These are phyloP conservation scores for Vollenhovia emeryi DNA, from an alignment of 1,140 invertebrate species.

Conservation along the genomic window DNA sequence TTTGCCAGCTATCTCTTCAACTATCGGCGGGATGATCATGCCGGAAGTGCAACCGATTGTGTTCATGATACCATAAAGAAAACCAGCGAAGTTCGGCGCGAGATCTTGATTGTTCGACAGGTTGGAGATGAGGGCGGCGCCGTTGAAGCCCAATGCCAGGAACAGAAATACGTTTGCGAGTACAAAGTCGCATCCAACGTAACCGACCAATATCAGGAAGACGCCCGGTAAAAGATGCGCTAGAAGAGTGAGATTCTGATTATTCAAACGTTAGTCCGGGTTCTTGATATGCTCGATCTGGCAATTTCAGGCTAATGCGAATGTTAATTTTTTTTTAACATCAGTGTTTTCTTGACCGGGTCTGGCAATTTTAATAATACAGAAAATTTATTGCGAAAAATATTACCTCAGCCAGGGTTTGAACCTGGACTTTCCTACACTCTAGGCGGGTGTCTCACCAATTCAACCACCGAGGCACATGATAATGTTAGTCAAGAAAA, in stretches of 20 bases:
- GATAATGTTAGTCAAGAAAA: no score
- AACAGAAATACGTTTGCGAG: slow-evolving; percentile 89
- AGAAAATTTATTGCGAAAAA: no score
- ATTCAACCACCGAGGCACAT: no score
- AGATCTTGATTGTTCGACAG: slow-evolving; percentile 93
- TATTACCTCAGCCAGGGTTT: no score
- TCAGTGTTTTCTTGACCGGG: no score
- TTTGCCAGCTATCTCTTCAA: slow-evolving; percentile 77
- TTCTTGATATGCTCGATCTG: background rate
- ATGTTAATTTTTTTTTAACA: no score
- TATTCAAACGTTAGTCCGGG: background rate
- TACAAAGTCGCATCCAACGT: slow-evolving; percentile 87
- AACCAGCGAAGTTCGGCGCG: slow-evolving; percentile 92
- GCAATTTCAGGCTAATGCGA: background rate
- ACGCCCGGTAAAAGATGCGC: slow-evolving; percentile 90
- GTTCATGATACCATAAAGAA: slow-evolving; percentile 91
- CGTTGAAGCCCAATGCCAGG: slow-evolving; percentile 92
- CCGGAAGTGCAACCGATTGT: slow-evolving; percentile 88
- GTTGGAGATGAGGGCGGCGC: slow-evolving; percentile 92
- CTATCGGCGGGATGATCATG: slow-evolving; percentile 87
- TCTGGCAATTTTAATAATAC: no score
- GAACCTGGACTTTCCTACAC: no score
- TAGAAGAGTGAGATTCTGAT: slow-evolving; percentile 75
- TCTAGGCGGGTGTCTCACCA: no score
- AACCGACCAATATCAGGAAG: slow-evolving; percentile 88